A percentile compares a stretch with the other conserved stretches of the same genome.
Evolutionary conservation across 37 sponge, comb jelly and placozoan species (phyloP).

Genomic region (Cliona cf. orientalis): DNA sequence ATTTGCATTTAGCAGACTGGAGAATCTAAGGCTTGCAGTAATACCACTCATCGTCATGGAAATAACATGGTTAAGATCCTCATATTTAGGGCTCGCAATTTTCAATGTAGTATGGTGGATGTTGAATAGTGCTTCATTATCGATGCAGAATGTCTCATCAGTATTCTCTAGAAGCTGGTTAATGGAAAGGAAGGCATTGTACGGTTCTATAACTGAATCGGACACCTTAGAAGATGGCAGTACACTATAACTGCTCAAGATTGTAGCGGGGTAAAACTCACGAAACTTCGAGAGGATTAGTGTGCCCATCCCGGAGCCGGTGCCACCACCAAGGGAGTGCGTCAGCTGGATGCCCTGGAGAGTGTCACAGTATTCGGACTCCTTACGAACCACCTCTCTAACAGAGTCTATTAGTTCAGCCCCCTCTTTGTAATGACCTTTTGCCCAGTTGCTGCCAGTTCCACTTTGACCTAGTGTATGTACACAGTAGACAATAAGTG

Average conservation of each 20-base stretch:
- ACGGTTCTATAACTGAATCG: conserved; percentile 88
- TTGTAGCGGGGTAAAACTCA: conserved; percentile 94
- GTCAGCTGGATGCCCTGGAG: conserved; percentile 97
- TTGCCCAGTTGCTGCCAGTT: conserved; percentile 96
- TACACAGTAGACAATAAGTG: background rate
- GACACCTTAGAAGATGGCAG: conserved; percentile 96
- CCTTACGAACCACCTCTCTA: conserved; percentile 92
- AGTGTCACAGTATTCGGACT: conserved; percentile 97
- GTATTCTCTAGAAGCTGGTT: conserved; percentile 99
- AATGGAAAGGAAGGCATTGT: conserved; percentile 91
- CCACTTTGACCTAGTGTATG: conserved; percentile 85
- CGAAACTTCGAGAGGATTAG: conserved; percentile 96
- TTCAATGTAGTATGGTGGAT: conserved; percentile 97
- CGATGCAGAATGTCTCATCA: conserved; percentile 96
- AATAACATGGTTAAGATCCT: conserved; percentile 92
- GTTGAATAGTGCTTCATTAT: conserved; percentile 98
- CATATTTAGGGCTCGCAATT: conserved; percentile 93
- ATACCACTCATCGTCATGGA: conserved; percentile 96
- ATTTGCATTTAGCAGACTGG: conserved; percentile 97
- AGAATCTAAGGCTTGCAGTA: conserved; percentile 92
- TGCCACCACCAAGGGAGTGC: conserved; percentile 93
- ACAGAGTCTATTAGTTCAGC: conserved; percentile 95
- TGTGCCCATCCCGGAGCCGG: conserved; percentile 83
- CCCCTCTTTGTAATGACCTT: conserved; percentile 77
- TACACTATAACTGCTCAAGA: conserved; percentile 93